A percentile compares a stretch with the other conserved stretches of the same genome.
Evolutionary conservation across 2,888 invertebrate genomes (phyloP).

Genomic region (Siphonodentalium dalli): DNA sequence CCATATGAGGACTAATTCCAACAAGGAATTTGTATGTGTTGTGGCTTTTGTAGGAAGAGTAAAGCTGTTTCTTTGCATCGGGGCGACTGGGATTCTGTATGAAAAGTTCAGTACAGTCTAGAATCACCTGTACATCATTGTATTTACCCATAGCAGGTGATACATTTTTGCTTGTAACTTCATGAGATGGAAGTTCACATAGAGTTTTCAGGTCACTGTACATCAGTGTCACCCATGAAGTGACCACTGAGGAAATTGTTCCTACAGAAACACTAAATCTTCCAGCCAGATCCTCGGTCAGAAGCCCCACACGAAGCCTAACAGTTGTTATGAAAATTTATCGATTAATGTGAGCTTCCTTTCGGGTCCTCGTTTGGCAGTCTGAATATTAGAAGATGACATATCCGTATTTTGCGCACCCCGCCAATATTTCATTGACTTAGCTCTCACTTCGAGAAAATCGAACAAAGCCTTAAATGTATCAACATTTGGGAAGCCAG

Average conservation of each 20-base stretch:
- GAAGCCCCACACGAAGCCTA: not conserved
- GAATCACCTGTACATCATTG: constrained; percentile 8
- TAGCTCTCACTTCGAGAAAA: no score
- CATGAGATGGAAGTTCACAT: constrained; percentile 10
- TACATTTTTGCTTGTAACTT: constrained; percentile 1
- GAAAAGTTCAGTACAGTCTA: constrained; percentile 20
- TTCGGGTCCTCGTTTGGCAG: not conserved
- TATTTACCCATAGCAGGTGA: constrained; percentile 5
- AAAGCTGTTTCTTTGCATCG: constrained; percentile 14
- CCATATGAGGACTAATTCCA: constrained; percentile 21
- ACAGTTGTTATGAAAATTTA: not conserved
- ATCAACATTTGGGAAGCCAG: no score
- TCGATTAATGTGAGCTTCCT: not conserved
- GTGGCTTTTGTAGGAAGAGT: constrained; percentile 20
- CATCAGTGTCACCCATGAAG: constrained; percentile 12
- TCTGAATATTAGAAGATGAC: no score
- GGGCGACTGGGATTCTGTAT: constrained; percentile 12
- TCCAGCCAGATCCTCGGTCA: not conserved
- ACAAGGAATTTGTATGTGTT: constrained; percentile 20
- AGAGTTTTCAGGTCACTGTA: constrained; percentile 10
- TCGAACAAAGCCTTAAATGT: no score
- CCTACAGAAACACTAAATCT: constrained; percentile 6
- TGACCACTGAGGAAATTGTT: constrained; percentile 3
- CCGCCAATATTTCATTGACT: no score
- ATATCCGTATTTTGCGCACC: no score